Conservation (phyloP, 1,140 invertebrate genomes). For the Tetragnatha versicolor region DNA sequence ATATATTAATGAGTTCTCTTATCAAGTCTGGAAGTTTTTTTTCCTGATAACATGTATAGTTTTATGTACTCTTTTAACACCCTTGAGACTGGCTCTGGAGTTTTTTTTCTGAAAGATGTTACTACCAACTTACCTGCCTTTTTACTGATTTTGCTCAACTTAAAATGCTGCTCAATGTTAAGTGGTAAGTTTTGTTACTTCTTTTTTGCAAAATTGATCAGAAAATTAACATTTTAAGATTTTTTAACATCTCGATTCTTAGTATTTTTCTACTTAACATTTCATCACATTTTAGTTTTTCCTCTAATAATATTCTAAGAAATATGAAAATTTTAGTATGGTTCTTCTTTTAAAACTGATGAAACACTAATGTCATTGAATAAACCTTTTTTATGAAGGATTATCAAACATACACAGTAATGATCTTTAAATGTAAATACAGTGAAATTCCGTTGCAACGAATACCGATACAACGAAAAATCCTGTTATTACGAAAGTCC, state of each 20-base stretch:
- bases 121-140: conserved; percentile 16
- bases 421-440: too few relatives aligned
- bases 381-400: too few relatives aligned
- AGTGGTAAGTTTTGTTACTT: conserved; percentile 11
- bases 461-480: too few relatives aligned
- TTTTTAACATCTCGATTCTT: neutral
- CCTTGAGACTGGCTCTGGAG: conserved; percentile 14
- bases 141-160: conserved; percentile 19
- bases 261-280: neutral
- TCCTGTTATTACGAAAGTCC: too few relatives aligned
- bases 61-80: conserved; percentile 9
- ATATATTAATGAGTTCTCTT: too few relatives aligned
- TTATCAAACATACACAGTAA: too few relatives aligned
- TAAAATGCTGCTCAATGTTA: neutral
- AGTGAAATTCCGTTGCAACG: too few relatives aligned
- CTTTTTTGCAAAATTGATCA: neutral
- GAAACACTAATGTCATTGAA: too few relatives aligned
- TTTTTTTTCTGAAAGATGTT: conserved; percentile 18
- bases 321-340: neutral
- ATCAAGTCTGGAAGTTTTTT: too few relatives aligned
- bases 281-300: neutral
- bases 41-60: too few relatives aligned
- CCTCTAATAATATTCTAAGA: neutral
- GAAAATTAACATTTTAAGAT: too few relatives aligned
- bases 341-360: too few relatives aligned